Evolutionary conservation across 35 echinoderm and acorn worm species (phyloP).

Genomic region (Hemicentrotus pulcherrimus): DNA sequence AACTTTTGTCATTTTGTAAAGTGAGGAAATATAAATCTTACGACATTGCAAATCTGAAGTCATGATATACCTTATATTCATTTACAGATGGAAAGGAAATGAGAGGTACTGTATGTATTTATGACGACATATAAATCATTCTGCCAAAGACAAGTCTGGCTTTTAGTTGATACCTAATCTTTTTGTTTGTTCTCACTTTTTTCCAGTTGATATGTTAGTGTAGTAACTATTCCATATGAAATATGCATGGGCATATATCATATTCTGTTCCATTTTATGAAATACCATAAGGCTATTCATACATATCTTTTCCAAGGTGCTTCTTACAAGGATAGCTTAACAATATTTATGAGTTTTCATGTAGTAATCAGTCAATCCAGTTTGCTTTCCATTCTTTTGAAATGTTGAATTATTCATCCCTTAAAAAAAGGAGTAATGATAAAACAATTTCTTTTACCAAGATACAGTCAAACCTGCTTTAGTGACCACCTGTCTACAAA

Average conservation of each 20-base stretch:
- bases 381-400: no score
- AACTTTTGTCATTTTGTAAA: neutral
- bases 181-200: neutral
- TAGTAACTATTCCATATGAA: neutral
- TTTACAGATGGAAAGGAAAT: constrained; percentile 3
- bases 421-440: no score
- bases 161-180: neutral
- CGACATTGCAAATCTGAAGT: neutral
- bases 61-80: neutral
- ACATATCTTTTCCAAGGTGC: no score
- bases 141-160: neutral
- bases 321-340: no score
- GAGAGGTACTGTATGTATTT: neutral
- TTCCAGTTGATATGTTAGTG: neutral
- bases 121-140: neutral
- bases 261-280: neutral
- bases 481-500: no score
- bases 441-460: no score
- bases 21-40: constrained; percentile 5
- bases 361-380: neutral
- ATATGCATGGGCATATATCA: neutral
- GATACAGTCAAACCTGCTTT: no score
- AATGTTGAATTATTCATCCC: no score
- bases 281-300: no score
- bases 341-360: neutral